A percentile compares a stretch with the other conserved stretches of the same genome.
Conservation (phyloP, 2,113 vertebrate species). For the Jaculus jaculus region DNA sequence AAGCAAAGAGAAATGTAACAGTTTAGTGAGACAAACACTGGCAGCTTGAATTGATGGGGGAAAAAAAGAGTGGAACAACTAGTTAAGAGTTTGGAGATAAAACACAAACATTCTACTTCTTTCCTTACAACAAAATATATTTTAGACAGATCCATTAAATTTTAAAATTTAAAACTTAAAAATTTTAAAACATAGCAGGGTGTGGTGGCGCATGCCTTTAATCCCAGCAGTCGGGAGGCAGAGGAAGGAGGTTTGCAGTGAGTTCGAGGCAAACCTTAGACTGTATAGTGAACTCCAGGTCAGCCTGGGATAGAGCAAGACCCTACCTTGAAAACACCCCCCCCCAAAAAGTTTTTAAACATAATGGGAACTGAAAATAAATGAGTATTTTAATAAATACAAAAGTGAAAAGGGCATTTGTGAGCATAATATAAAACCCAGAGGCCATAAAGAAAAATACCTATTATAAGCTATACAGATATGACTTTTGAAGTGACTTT, state of each 20-base stretch:
- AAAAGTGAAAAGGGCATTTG: not conserved
- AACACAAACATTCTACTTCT: not conserved
- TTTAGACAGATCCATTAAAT: not conserved
- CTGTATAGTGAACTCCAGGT: too few species aligned
- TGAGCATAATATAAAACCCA: not conserved
- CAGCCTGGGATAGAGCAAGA: too few species aligned
- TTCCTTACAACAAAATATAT: not conserved
- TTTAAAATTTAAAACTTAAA: not conserved
- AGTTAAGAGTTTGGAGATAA: not conserved
- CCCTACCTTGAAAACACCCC: too few species aligned
- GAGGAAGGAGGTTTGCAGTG: too few species aligned
- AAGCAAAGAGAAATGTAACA: not conserved
- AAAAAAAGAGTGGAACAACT: not conserved
- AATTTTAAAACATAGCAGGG: slow-evolving; percentile 33
- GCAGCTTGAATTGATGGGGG: slow-evolving; percentile 6
- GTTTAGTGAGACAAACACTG: slow-evolving; percentile 37
- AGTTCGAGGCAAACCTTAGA: too few species aligned
- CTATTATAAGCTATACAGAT: not conserved
- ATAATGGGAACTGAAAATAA: slow-evolving; percentile 23
- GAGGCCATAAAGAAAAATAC: slow-evolving; percentile 22
- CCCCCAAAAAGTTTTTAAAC: slow-evolving; percentile 43
- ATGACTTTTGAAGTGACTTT: slow-evolving; percentile 1
- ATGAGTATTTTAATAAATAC: slow-evolving; percentile 36
- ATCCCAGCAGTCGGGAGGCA: too few species aligned
- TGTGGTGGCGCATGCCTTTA: too few species aligned